phyloP scores from a whole-genome alignment of 2,888 invertebrate genomes.

The Geotrupes spiniger region DNA sequence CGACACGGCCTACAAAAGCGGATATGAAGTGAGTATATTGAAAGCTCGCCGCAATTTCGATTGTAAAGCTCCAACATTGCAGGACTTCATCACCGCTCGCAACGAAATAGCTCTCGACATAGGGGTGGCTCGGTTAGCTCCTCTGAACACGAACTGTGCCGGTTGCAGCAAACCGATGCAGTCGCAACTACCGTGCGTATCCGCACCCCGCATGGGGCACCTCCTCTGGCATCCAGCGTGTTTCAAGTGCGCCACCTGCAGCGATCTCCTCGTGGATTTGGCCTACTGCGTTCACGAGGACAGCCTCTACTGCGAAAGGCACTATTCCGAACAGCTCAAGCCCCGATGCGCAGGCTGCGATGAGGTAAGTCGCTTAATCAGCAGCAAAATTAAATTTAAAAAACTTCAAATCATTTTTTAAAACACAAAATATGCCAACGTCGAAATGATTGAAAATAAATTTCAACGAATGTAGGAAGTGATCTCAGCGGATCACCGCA shows the following conservation, averaged over 20 bases:
- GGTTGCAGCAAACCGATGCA: slow-evolving; percentile 78
- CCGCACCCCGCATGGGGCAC: slow-evolving; percentile 43
- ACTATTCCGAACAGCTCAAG: slow-evolving; percentile 94
- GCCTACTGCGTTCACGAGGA: slow-evolving; percentile 92
- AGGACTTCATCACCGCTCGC: slow-evolving; percentile 90
- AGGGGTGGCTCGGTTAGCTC: slow-evolving; percentile 55
- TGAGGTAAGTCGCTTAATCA: slow-evolving; percentile 79
- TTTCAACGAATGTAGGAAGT: too few species aligned
- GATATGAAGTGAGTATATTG: slow-evolving; percentile 59
- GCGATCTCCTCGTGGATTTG: slow-evolving; percentile 92
- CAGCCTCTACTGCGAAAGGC: slow-evolving; percentile 86
- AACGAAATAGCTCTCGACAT: slow-evolving; percentile 96
- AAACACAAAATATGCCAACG: too few species aligned
- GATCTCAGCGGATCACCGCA: too few species aligned
- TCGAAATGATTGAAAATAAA: too few species aligned
- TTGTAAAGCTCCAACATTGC: slow-evolving; percentile 25
- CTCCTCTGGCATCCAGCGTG: slow-evolving; percentile 88
- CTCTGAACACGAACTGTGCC: slow-evolving; percentile 64
- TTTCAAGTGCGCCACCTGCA: slow-evolving; percentile 85
- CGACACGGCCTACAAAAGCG: slow-evolving; percentile 70
- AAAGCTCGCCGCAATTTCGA: too few species aligned
- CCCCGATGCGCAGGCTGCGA: slow-evolving; percentile 96
- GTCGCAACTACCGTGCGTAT: slow-evolving; percentile 76
- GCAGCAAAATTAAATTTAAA: too few species aligned
- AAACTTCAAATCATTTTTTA: too few species aligned